Evolutionary conservation across 2,113 vertebrate genomes (phyloP).

Genomic region (Salvelinus alpinus): DNA sequence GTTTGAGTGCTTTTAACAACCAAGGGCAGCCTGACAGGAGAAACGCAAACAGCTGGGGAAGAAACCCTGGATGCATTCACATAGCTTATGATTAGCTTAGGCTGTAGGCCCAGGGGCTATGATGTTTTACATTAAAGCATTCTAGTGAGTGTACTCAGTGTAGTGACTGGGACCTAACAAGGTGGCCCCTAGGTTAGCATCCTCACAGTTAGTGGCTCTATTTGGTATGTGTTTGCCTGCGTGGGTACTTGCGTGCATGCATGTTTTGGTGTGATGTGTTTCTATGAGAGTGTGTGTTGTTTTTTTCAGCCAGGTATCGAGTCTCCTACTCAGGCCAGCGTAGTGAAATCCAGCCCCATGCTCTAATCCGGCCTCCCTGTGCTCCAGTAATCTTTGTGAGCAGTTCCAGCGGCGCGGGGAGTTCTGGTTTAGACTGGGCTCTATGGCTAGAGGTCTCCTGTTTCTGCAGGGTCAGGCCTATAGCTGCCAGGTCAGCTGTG

Average conservation of each 20-base stretch:
- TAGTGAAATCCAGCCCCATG: constrained; percentile 7
- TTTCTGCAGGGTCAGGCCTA: constrained; percentile 65
- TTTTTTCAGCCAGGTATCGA: not conserved
- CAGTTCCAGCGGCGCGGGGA: constrained; percentile 53
- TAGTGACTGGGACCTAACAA: not conserved
- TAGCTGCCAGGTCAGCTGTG: constrained; percentile 51
- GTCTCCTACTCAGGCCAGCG: not conserved
- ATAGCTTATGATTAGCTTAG: too few species aligned
- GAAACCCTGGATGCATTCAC: too few species aligned
- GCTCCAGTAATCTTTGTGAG: constrained; percentile 10
- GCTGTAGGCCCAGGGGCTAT: not conserved
- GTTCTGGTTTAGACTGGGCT: constrained; percentile 44
- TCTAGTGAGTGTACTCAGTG: not conserved
- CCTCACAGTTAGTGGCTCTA: not conserved
- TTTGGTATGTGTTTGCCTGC: not conserved
- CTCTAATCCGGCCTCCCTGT: constrained; percentile 2
- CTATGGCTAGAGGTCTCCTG: constrained; percentile 57
- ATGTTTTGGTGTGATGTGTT: not conserved
- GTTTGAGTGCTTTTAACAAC: constrained; percentile 95
- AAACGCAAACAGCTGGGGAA: not conserved
- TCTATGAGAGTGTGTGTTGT: not conserved
- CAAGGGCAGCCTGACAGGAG: constrained; percentile 62
- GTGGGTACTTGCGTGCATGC: not conserved
- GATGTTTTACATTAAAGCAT: not conserved
- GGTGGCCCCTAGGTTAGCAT: not conserved